Percentiles rank a stretch among this genome's conserved stretches.
phyloP scores from a whole-genome alignment of 2,888 invertebrate genomes.

The Kuschelorhynchus macadamiae region DNA sequence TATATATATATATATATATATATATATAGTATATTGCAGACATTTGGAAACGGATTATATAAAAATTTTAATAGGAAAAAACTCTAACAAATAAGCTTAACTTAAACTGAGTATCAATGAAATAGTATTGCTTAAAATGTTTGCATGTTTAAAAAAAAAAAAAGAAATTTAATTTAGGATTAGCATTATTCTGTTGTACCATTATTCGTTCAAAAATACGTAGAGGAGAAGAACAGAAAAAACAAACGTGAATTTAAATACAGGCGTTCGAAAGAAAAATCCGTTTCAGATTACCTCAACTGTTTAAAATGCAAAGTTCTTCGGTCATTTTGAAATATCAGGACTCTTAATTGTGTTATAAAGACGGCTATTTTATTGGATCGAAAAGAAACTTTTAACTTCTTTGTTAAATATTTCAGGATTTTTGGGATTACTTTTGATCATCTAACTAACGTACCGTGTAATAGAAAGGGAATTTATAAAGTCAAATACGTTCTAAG shows the following conservation, averaged over 20 bases:
- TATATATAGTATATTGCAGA: too few species aligned
- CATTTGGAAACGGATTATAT: too few species aligned
- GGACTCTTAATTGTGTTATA: slow-evolving; percentile 32
- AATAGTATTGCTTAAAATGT: too few species aligned
- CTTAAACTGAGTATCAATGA: neutral
- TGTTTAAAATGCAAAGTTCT: slow-evolving; percentile 39
- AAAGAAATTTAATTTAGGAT: too few species aligned
- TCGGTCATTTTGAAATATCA: slow-evolving; percentile 23
- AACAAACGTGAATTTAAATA: slow-evolving; percentile 8
- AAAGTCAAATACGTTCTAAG: too few species aligned
- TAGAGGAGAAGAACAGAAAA: neutral
- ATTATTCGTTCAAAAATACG: neutral
- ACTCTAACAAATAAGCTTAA: neutral
- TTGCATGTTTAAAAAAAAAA: too few species aligned
- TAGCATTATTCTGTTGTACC: too few species aligned
- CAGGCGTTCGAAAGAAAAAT: slow-evolving; percentile 12
- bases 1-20: too few species aligned
- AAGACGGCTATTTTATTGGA: slow-evolving; percentile 28
- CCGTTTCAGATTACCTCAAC: slow-evolving; percentile 23
- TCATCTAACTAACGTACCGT: too few species aligned
- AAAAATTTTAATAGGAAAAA: too few species aligned
- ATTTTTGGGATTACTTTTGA: too few species aligned
- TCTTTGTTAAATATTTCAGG: neutral
- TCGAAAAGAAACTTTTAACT: neutral
- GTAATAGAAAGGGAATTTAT: too few species aligned